These are phyloP conservation scores for Drosophila pullipes DNA, from an alignment of 2,888 invertebrate genomes.

Conservation along the genomic window DNA sequence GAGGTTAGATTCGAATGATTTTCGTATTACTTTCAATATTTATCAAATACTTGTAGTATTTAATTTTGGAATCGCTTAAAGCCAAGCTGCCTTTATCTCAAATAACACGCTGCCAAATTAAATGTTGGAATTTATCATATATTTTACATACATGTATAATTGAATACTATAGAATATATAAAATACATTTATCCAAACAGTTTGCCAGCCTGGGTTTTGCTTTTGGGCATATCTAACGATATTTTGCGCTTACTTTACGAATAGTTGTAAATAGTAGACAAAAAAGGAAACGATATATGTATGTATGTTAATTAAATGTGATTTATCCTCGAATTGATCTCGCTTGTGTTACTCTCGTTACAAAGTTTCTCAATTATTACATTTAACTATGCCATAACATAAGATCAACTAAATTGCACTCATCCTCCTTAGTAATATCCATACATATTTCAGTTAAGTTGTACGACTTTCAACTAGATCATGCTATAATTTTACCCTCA, in stretches of 20 bases:
- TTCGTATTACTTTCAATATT: constrained; percentile 19
- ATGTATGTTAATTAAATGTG: constrained; percentile 29
- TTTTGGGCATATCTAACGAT: constrained; percentile 40
- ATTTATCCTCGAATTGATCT: constrained; percentile 46
- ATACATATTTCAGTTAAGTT: constrained; percentile 30
- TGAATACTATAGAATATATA: constrained; percentile 1
- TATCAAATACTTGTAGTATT: constrained; percentile 31
- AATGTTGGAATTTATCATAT: constrained; percentile 10
- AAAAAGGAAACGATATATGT: constrained; percentile 37
- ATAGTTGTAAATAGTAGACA: constrained; percentile 47
- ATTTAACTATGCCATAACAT: constrained; percentile 54
- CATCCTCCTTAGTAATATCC: constrained; percentile 33
- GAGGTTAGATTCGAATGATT: constrained; percentile 5
- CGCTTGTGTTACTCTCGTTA: constrained; percentile 8
- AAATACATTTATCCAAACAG: constrained; percentile 9
- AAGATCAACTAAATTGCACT: constrained; percentile 53
- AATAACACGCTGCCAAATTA: constrained; percentile 21
- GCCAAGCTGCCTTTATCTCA: constrained; percentile 52
- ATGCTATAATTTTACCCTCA: constrained; percentile 41
- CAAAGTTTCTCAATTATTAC: constrained; percentile 48
- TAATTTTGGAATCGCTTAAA: constrained; percentile 56
- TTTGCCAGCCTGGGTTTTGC: constrained; percentile 29
- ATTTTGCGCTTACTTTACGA: constrained; percentile 57
- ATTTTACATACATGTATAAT: constrained; percentile 14
- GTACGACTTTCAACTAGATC: constrained; percentile 42